Base-by-base conservation (phyloP, 1,140 invertebrate species). In the Cydia splendana region DNA sequence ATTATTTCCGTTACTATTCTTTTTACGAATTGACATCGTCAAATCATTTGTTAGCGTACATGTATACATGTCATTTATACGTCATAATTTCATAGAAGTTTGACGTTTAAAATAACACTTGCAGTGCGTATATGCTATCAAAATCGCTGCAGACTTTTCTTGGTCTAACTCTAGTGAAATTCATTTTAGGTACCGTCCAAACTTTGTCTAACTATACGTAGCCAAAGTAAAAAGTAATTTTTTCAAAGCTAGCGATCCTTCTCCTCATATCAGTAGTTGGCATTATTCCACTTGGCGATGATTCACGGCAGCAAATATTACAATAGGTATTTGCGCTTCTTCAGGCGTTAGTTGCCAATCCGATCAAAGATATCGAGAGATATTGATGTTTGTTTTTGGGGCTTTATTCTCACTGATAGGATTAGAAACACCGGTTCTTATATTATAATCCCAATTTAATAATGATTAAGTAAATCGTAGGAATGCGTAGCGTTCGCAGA, bases 271-370 rank as follows among this genome's bases (percentile, higher is more conserved):
- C 67, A 18, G n/a, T 69, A 71, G 67, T 71, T 71, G 67, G 67
- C 67, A 30, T n/a, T 15, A 71, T 71, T 71, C 67, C 67, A 71
- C 67, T 71, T 71, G 67, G 67, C 67, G 20, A 38, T 71, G 67
- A 71, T 71, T 71, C 67, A 71, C 30, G 67, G 67, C n/a, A 42
- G n/a, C 4, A 42, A 71, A 42, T 71, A 71, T 45, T 71, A 71
- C 67, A 71, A 71, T 71, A 71, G 67, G 67, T 71, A 71, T 38
- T 38, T 71, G 67, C 34, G 67, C 67, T 71, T 71, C 67, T 71
- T 38, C 67, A 71, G 67, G 67, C 67, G 67, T 42, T 69, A 30
- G 30, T 71, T 71, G 65, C 42, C 65, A 34, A 51, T 77, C 30
- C 42, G 18, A 62, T 62, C 57, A 24, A 18, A 62, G 57, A 62